Percentiles rank a stretch among this genome's conserved stretches.
phyloP scores from a whole-genome alignment of 2,888 invertebrate species.

The Lepidocyrtoides sp. region DNA sequence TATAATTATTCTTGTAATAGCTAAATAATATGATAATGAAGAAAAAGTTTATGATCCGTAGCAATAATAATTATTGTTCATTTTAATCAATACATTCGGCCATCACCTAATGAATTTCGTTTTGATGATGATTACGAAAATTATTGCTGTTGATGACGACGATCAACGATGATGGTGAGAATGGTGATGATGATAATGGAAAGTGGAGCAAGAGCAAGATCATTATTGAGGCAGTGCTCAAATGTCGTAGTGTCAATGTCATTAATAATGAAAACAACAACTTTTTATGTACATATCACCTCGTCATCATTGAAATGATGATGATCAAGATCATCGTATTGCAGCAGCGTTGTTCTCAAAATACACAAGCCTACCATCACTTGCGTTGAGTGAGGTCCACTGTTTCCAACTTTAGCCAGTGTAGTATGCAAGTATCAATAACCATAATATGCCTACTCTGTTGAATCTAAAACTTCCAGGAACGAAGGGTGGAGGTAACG shows the following conservation, averaged over 20 bases:
- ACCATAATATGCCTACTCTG: no score
- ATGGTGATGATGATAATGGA: constrained; percentile 41
- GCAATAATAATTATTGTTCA: no score
- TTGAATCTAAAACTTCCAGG: no score
- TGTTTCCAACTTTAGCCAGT: no score
- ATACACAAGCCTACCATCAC: background rate
- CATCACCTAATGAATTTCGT: constrained; percentile 23
- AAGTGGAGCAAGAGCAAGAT: constrained; percentile 66
- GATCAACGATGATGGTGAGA: background rate
- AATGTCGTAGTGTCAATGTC: constrained; percentile 73
- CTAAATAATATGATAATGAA: background rate
- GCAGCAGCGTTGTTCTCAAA: background rate
- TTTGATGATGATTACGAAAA: background rate
- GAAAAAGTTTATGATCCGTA: background rate
- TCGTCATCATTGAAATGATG: constrained; percentile 2
- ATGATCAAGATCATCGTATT: no score
- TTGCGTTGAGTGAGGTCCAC: constrained; percentile 9
- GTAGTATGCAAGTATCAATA: background rate
- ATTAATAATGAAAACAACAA: constrained; percentile 47
- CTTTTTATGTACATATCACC: background rate
- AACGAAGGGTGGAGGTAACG: no score
- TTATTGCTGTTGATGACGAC: background rate
- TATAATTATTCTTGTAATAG: no score
- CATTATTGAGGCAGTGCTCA: constrained; percentile 59
- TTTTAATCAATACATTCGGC: constrained; percentile 15